A percentile compares a stretch with the other conserved stretches of the same genome.
Evolutionary conservation across 2,888 invertebrate genomes (phyloP).

Genomic region (Heliconius cydno): DNA sequence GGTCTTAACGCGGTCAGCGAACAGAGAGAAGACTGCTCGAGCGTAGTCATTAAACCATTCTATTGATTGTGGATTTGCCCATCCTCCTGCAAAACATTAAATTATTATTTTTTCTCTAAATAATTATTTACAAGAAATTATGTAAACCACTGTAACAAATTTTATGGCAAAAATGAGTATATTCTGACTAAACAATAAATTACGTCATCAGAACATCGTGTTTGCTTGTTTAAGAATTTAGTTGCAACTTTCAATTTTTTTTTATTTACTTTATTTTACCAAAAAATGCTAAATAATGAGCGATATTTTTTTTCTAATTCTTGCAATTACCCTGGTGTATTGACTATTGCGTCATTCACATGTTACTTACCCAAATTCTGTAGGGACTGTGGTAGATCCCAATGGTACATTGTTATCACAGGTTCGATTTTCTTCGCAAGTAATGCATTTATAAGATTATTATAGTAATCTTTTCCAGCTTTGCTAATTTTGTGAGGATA

Average conservation of each 20-base stretch:
- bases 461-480: slow-evolving; percentile 1
- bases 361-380: slow-evolving; percentile 52
- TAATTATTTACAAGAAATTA: not conserved
- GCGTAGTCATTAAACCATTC: slow-evolving; percentile 47
- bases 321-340: not conserved
- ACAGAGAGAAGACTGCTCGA: slow-evolving; percentile 70
- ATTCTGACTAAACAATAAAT: not conserved
- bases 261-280: no score
- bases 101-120: not conserved
- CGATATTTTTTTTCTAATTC: not conserved
- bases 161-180: not conserved
- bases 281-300: no score
- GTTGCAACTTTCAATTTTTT: no score
- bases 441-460: slow-evolving; percentile 42
- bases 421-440: slow-evolving; percentile 85
- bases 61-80: slow-evolving; percentile 83
- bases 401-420: slow-evolving; percentile 83
- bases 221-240: no score
- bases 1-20: slow-evolving; percentile 82
- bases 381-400: slow-evolving; percentile 80
- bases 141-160: not conserved
- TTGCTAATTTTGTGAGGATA: not conserved
- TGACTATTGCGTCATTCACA: no score
- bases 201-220: no score
- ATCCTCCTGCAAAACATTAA: slow-evolving; percentile 74